These are phyloP conservation scores for Dryocosmus kuriphilus DNA, from an alignment of 2,888 invertebrate species.

Conservation along the genomic window DNA sequence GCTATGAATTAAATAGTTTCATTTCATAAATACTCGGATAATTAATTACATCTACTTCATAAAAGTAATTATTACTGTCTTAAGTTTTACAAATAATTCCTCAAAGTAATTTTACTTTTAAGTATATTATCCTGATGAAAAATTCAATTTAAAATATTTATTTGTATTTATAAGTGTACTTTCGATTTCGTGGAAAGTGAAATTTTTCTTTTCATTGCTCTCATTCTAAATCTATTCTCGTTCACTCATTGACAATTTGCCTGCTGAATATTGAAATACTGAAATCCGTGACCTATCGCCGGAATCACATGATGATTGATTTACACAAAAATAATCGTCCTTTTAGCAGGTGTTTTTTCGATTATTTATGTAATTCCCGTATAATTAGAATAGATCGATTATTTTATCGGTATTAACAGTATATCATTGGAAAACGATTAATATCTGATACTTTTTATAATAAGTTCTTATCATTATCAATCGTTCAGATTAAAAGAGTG, in stretches of 20 bases:
- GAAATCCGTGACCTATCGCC: slow-evolving; percentile 1
- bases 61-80: too few relatives aligned
- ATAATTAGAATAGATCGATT: neutral
- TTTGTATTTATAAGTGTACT: neutral
- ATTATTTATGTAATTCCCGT: slow-evolving; percentile 1
- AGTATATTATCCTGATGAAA: neutral
- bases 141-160: neutral
- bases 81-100: neutral
- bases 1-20: neutral
- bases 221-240: neutral
- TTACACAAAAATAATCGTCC: neutral
- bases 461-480: neutral
- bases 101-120: neutral
- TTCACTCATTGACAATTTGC: neutral
- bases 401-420: neutral
- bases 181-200: neutral
- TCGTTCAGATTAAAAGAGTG: neutral
- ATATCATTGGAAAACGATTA: neutral
- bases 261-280: neutral
- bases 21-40: neutral
- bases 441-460: neutral
- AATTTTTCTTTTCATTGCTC: neutral
- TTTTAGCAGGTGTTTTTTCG: neutral
- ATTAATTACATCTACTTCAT: neutral
- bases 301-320: neutral